Evolutionary conservation across 2,888 invertebrate genomes (phyloP), one percentile per base, ranked within the genome.

Genomic region (Lysandra bellargus): DNA sequence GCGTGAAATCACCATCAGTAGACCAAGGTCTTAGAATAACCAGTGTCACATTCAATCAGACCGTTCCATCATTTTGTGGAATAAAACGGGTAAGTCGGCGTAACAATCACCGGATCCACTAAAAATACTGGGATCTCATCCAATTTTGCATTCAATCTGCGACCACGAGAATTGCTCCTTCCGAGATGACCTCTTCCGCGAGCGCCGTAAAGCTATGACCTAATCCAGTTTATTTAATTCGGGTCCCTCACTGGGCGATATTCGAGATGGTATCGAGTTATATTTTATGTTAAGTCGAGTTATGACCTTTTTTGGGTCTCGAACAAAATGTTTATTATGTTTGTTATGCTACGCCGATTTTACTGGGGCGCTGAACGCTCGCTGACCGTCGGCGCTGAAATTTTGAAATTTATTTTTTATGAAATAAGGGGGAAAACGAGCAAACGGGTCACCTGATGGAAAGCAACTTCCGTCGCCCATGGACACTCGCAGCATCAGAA

Each of bases 61-160:
- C 89, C 88, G 89, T 90, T 90, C 87, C 88, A 89, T 89, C 88
- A 89, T 87, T 87, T 88, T 87, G 88, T 86, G 88, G 88, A 90
- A 93, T 92, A 92, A 92, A 92, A 91, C 87, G 87, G 86, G 85
- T 85, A 87, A 88, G 86, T 87, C 86, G 86, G 86, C 88, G 87
- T 89, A 89, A 89, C 91, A 87, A 90, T 89, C 86, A 86, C 87
- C 85, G 86, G 89, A 88, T 88, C 89, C 89, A 90, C 90, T 92
- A 92, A 92, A 92, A 92, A 92, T 91, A 90, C 89, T 90, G 88
- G 90, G 91, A 90, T 90, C 92, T 93, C 93, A 92, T 94, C 94
- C 93, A 94, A 94, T 94, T 94, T 93, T 93, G 93, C 93, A 94
- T 94, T 93, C 93, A 94, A 93, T 93, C 93, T 93, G 92, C 93